A percentile compares a stretch with the other conserved stretches of the same genome.
These are phyloP conservation scores for Eustalomyia histrio DNA, from an alignment of 2,888 invertebrate species.

Conservation along the genomic window DNA sequence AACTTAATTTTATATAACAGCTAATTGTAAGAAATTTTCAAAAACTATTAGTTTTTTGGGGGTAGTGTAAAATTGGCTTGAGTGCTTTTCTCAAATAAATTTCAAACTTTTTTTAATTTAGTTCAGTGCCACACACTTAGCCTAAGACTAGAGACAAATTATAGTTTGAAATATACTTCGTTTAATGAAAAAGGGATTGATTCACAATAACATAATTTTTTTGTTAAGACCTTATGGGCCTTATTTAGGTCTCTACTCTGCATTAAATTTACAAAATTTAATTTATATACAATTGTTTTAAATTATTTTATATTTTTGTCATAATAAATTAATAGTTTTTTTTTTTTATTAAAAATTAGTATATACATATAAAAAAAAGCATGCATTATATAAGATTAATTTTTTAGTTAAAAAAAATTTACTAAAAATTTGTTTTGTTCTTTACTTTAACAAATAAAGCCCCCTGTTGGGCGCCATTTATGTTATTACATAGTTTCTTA, in stretches of 20 bases:
- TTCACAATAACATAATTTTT: too few species aligned
- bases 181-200: too few species aligned
- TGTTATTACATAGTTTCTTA: not conserved
- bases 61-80: too few species aligned
- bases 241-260: not conserved
- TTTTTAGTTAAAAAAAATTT: constrained; percentile 9
- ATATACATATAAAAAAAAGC: constrained; percentile 32
- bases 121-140: too few species aligned
- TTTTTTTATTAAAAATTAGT: constrained; percentile 52
- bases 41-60: too few species aligned
- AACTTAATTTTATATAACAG: too few species aligned
- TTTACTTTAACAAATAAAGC: not conserved
- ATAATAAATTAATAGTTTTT: constrained; percentile 36
- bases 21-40: too few species aligned
- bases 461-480: not conserved
- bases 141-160: too few species aligned
- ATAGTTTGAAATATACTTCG: too few species aligned
- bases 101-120: too few species aligned
- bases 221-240: too few species aligned
- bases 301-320: not conserved
- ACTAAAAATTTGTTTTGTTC: constrained; percentile 13
- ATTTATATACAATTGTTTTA: not conserved
- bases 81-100: too few species aligned
- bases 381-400: constrained; percentile 36
- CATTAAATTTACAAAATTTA: not conserved